These are phyloP conservation scores for Trachemys scripta DNA, from an alignment of 2,113 vertebrate genomes.

Conservation along the genomic window DNA sequence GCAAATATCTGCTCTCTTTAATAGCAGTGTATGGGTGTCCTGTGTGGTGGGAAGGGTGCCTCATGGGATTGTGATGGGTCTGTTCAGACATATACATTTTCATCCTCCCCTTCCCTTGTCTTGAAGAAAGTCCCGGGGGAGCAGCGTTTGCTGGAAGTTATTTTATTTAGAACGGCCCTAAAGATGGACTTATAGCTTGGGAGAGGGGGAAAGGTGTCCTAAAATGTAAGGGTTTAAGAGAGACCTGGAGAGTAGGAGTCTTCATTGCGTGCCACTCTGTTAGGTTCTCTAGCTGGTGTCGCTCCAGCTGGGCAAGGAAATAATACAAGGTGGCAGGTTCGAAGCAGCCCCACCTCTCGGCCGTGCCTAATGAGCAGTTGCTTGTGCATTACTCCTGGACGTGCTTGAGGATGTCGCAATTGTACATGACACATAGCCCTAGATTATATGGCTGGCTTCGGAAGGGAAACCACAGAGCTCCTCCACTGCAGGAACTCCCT, in stretches of 20 bases:
- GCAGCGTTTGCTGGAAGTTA: background rate
- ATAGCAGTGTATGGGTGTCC: background rate
- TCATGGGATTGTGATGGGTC: background rate
- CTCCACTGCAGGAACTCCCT: background rate
- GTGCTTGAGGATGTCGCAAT: background rate
- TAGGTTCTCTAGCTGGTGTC: background rate
- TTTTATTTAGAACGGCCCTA: background rate
- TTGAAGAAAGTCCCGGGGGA: background rate
- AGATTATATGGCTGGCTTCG: background rate
- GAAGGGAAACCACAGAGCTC: background rate
- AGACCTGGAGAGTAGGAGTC: background rate
- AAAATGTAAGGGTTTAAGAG: background rate
- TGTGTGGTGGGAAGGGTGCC: background rate
- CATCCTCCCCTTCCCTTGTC: background rate
- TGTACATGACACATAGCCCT: background rate
- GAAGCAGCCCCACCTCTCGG: background rate
- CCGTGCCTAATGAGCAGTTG: background rate
- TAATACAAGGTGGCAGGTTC: background rate
- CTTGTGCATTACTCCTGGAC: background rate
- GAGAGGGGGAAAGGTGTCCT: background rate
- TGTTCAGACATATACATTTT: background rate
- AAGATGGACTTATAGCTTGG: background rate
- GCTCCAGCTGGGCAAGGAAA: background rate
- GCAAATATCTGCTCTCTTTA: background rate
- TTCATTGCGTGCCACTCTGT: background rate